Evolutionary conservation across 30 jellyfish, hydroid and myxozoan genomes (phyloP), one percentile per base, ranked within the genome.

Genomic region (Aurelia aurita): DNA sequence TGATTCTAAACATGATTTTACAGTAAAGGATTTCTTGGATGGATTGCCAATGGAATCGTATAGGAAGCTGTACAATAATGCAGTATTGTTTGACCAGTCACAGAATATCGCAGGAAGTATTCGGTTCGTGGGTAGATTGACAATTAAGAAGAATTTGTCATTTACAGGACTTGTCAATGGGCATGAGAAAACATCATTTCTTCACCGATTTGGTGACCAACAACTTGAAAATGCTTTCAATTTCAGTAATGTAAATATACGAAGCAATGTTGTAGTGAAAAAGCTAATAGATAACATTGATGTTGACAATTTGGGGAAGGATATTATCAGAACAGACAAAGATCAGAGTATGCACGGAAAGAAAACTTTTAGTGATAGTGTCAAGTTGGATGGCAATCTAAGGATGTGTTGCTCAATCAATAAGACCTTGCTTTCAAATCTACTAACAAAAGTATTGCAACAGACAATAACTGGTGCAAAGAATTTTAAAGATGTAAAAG

Each of bases 391-490:
- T 7, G 31, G 62, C 28, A 43, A 82, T 46, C 22, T 87, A 2
- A n/a, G 18, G 21, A 34, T 57, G 13, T 64, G 65, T 32, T 51
- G 96, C 47, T 6, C 70, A 22, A 49, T 87, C 25, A 80, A 87
- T 44, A 83, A 65, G 23, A 71, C 82, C 62, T 27, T 27, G n/a
- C 65, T 92, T n/a, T 47, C 89, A 27, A 68, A 67, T 66, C 69
- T 75, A 32, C 65, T 92, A 44, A 66, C 81, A 14, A 54, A 72
- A 65, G 58, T 57, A 22, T 59, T 89, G 18, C 22, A 89, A 22
- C 98, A 92, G 60, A 79, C n/a, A 5, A 63, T 87, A 31, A 44
- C 90, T n/a, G 97, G 86, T 18, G 49, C 61, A 4, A 82, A 82
- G 29, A 16, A 44, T 9, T 82, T 82, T 43, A 43, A 71, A 35